Conservation (phyloP, 2,888 invertebrate genomes). For the Xestobium rufovillosum region DNA sequence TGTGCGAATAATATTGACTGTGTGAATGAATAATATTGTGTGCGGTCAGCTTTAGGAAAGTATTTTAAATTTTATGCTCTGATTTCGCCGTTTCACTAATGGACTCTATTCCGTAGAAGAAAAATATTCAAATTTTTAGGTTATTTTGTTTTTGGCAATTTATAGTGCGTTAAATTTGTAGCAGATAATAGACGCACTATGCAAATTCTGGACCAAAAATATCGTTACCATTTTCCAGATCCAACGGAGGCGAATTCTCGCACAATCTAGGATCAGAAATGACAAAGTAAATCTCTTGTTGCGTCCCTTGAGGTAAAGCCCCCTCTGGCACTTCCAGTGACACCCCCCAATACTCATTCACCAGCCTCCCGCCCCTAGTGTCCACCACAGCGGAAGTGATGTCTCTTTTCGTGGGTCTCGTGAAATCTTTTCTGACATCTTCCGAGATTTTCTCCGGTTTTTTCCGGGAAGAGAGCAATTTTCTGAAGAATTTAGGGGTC, state of each 20-base stretch:
- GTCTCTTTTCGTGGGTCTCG: slow-evolving; percentile 39
- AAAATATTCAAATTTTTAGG: too few species aligned
- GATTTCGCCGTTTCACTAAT: too few species aligned
- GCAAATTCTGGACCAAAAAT: too few species aligned
- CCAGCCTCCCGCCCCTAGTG: slow-evolving; percentile 71
- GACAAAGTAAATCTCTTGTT: slow-evolving; percentile 91
- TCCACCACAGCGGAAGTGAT: slow-evolving; percentile 54
- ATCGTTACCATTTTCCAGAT: slow-evolving; percentile 76
- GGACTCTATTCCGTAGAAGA: too few species aligned
- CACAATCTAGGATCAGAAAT: slow-evolving; percentile 76
- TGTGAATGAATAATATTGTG: too few species aligned
- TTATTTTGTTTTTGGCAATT: too few species aligned
- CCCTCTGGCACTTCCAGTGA: slow-evolving; percentile 82
- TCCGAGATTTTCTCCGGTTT: slow-evolving; percentile 25
- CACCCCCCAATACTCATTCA: slow-evolving; percentile 86
- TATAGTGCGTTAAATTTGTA: too few species aligned
- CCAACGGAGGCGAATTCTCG: slow-evolving; percentile 67
- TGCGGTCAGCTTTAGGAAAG: too few species aligned
- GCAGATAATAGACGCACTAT: too few species aligned
- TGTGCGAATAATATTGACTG: too few species aligned
- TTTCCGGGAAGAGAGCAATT: slow-evolving; percentile 35
- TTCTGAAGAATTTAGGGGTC: slow-evolving; percentile 39
- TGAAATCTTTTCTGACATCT: slow-evolving; percentile 29
- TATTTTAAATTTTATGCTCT: too few species aligned
- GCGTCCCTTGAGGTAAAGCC: slow-evolving; percentile 72